A percentile compares a stretch with the other conserved stretches of the same genome.
phyloP scores from a whole-genome alignment of 2,113 vertebrate species.

The Narcine bancroftii region DNA sequence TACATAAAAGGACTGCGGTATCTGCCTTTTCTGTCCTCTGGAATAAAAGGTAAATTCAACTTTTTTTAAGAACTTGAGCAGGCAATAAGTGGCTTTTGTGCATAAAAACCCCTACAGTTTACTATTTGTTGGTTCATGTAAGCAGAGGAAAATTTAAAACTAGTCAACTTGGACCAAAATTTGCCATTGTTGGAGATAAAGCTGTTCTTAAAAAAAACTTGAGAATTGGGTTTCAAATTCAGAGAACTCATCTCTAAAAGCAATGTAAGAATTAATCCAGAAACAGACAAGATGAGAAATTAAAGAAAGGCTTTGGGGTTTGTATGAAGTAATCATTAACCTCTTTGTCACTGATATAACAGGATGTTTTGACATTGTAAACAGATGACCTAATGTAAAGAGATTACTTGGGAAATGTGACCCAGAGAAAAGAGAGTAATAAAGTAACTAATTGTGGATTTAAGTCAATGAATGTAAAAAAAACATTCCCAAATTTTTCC shows the following conservation, averaged over 20 bases:
- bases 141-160: not conserved
- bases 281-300: not conserved
- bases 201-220: not conserved
- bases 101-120: too few relatives aligned
- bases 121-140: not conserved
- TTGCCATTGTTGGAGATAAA: not conserved
- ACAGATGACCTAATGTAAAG: conserved; percentile 33
- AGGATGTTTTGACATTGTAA: conserved; percentile 34
- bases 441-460: conserved; percentile 32
- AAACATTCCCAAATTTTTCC: conserved; percentile 3
- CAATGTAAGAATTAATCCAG: not conserved
- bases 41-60: too few relatives aligned
- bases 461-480: conserved; percentile 25
- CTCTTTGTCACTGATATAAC: not conserved
- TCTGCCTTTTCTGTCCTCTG: too few relatives aligned
- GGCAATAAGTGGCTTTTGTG: too few relatives aligned
- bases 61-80: too few relatives aligned
- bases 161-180: not conserved
- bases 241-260: not conserved
- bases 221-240: not conserved
- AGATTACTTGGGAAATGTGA: conserved; percentile 9
- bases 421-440: not conserved
- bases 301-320: conserved; percentile 11
- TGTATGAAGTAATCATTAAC: conserved; percentile 25
- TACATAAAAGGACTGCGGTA: too few relatives aligned